Evolutionary conservation across 2,888 invertebrate species (phyloP).

Genomic region (Oscheius myriophilus): DNA sequence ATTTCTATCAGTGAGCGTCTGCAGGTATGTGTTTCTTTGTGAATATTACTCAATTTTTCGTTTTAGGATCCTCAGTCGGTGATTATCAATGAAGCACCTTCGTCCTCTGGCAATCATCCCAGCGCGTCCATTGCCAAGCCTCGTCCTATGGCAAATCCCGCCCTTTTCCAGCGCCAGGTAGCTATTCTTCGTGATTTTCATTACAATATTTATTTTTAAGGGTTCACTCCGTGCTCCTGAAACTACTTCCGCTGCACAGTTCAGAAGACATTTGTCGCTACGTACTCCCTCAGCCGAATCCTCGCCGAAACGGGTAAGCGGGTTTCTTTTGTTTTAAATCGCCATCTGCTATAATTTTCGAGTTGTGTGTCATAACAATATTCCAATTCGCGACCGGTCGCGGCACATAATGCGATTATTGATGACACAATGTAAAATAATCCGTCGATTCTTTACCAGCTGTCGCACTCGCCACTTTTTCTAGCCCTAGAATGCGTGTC

Average conservation of each 20-base stretch:
- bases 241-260: conserved; percentile 42
- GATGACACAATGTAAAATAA: conserved; percentile 6
- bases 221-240: conserved; percentile 62
- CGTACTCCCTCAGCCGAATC: conserved; percentile 49
- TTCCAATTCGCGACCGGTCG: conserved; percentile 7
- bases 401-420: conserved; percentile 19
- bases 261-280: conserved; percentile 71
- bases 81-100: conserved; percentile 46
- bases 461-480: conserved; percentile 5
- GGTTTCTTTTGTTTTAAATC: background rate
- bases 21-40: conserved; percentile 37
- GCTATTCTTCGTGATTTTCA: too few species aligned
- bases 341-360: background rate
- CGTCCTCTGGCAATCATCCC: conserved; percentile 3
- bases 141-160: conserved; percentile 92
- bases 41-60: background rate
- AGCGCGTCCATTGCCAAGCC: conserved; percentile 78
- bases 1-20: conserved; percentile 64
- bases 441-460: background rate
- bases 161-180: conserved; percentile 92
- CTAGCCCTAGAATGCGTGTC: conserved; percentile 12
- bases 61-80: conserved; percentile 64
- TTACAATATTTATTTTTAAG: conserved; percentile 31
- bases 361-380: background rate
- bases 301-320: conserved; percentile 1